Evolutionary conservation across 2,113 vertebrate genomes (phyloP).

Genomic region (Percopsis transmontana): DNA sequence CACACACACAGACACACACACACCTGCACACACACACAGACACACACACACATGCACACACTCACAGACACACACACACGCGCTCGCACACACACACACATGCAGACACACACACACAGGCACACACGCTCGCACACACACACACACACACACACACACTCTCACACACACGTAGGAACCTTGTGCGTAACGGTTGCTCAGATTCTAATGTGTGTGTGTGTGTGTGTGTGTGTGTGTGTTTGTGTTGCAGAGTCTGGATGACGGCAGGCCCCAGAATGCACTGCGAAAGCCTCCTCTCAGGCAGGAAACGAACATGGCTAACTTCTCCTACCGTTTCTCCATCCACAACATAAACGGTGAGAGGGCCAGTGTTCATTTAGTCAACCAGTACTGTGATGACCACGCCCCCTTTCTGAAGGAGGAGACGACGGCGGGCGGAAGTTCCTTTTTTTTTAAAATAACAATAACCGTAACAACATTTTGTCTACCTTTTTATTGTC

Average conservation of each 20-base stretch:
- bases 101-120: neutral
- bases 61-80: slow-evolving; percentile 44
- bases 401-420: too few relatives aligned
- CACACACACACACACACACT: slow-evolving; percentile 38
- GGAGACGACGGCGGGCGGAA: too few relatives aligned
- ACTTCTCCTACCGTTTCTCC: slow-evolving; percentile 99
- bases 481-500: too few relatives aligned
- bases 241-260: slow-evolving; percentile 89
- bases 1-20: neutral
- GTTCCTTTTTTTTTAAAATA: too few relatives aligned
- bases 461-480: too few relatives aligned
- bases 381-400: too few relatives aligned
- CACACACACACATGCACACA: neutral
- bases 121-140: too few relatives aligned
- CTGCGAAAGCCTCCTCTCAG: slow-evolving; percentile 92
- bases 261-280: slow-evolving; percentile 84
- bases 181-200: slow-evolving; percentile 17
- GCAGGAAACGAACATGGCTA: slow-evolving; percentile 97
- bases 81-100: neutral
- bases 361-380: too few relatives aligned
- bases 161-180: neutral
- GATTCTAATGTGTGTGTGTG: slow-evolving; percentile 8
- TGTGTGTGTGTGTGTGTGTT: neutral
- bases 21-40: slow-evolving; percentile 34
- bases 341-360: slow-evolving; percentile 99